Evolutionary conservation across 2,888 invertebrate species (phyloP), one percentile per base, ranked within the genome.

Genomic region (Seira ritae): DNA sequence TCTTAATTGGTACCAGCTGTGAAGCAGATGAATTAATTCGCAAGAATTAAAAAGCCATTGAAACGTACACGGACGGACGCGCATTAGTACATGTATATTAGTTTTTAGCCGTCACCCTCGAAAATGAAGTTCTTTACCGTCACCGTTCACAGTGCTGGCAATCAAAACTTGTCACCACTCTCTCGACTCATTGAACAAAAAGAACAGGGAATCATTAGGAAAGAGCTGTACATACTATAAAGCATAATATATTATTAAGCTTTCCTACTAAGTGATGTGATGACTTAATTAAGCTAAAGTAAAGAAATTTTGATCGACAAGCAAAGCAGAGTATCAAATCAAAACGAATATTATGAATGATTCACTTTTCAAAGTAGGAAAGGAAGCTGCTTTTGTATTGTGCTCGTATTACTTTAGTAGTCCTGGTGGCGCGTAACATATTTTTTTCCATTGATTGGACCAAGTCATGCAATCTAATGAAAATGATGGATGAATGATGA

Each of bases 391-490:
- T n/a, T 50, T 31, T 31, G 31, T 31, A n/a, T n/a, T n/a, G n/a
- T n/a, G n/a, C n/a, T n/a, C n/a, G n/a, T n/a, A n/a, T n/a, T n/a
- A n/a, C n/a, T n/a, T n/a, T n/a, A n/a, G n/a, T n/a, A n/a, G 60
- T 71, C 60, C 31, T 72, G 31, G 60, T 37, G 37, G 31, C 31
- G 62, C 60, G 37, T 60, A 50, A 50, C 50, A 50, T 50, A 50
- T 50, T 15, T 50, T 15, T 50, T 50, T 65, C 77, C 24, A 74
- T 75, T 70, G 75, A 80, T 80, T 80, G 70, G 70, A 65, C 62
- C 80, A 69, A 74, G 74, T 80, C 80, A 80, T 80, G 80, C 80
- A 75, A 80, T 75, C 74, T 80, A 80, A 80, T 70, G 73, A 80
- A 67, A 75, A 66, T 46, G 50, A 46, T 75, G 68, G 67, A 67